These are phyloP conservation scores for Samia ricini DNA, from an alignment of 1,140 invertebrate genomes.

Conservation along the genomic window DNA sequence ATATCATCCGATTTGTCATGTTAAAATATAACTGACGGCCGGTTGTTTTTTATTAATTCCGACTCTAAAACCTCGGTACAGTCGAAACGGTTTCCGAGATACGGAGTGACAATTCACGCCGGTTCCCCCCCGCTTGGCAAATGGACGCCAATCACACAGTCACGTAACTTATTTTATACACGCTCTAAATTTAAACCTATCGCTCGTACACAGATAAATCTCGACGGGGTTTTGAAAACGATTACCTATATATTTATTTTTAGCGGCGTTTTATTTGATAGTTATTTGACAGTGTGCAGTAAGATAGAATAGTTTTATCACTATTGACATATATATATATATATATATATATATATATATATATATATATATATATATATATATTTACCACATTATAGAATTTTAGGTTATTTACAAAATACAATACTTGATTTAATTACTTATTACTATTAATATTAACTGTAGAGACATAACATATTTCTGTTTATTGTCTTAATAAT, in stretches of 20 bases:
- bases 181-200: constrained; percentile 4
- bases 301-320: neutral
- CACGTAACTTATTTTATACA: constrained; percentile 12
- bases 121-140: constrained; percentile 18
- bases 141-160: constrained; percentile 13
- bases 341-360: too few species aligned
- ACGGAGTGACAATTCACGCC: constrained; percentile 27
- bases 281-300: neutral
- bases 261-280: neutral
- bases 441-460: too few species aligned
- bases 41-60: constrained; percentile 21
- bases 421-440: too few species aligned
- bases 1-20: constrained; percentile 17
- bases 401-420: too few species aligned
- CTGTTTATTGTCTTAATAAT: too few species aligned
- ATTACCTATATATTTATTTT: constrained; percentile 1
- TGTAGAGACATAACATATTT: too few species aligned
- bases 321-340: too few species aligned
- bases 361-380: too few species aligned
- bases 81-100: constrained; percentile 9
- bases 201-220: constrained; percentile 9
- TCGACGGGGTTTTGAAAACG: neutral
- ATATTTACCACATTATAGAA: too few species aligned
- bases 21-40: constrained; percentile 24
- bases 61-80: constrained; percentile 22